phyloP scores from a whole-genome alignment of 1,140 invertebrate genomes.

The Drosophila willistoni region DNA sequence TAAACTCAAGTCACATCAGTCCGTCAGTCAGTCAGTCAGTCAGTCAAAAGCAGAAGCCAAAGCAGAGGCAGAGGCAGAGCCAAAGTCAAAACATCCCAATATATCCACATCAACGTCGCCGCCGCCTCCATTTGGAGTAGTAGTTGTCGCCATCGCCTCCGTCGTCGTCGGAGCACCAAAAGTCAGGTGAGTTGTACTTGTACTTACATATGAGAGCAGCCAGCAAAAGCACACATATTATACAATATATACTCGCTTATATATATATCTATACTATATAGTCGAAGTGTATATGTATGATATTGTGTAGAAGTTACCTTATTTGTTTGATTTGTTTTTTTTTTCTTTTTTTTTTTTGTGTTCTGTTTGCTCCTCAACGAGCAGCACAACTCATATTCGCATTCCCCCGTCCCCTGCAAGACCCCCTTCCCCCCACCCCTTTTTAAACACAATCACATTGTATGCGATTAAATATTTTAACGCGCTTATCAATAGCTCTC shows the following conservation, averaged over 20 bases:
- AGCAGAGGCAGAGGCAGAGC: not conserved
- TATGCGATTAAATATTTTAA: conserved; percentile 74
- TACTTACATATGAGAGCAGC: not conserved
- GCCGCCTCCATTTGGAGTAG: conserved; percentile 2
- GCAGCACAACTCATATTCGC: not conserved
- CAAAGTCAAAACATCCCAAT: too few relatives aligned
- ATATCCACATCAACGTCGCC: conserved; percentile 11
- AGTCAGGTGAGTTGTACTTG: conserved; percentile 20
- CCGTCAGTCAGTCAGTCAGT: conserved; percentile 16
- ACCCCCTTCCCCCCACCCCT: too few relatives aligned
- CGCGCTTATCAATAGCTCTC: conserved; percentile 72
- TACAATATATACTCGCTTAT: not conserved
- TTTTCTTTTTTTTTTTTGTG: conserved; percentile 50
- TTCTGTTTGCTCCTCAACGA: conserved; percentile 14
- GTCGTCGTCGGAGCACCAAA: conserved; percentile 15
- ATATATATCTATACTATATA: conserved; percentile 1
- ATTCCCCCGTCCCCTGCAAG: not conserved
- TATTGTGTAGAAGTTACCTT: conserved; percentile 13
- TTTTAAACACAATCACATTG: conserved; percentile 9
- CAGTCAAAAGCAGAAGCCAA: not conserved
- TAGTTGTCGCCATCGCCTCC: not conserved
- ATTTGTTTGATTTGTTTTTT: conserved; percentile 28
- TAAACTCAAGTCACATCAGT: conserved; percentile 25
- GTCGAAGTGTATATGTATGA: conserved; percentile 2
- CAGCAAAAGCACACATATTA: not conserved